These are phyloP conservation scores for Myotis findleyi DNA, from an alignment of 2,797 vertebrate genomes.

Conservation along the genomic window DNA sequence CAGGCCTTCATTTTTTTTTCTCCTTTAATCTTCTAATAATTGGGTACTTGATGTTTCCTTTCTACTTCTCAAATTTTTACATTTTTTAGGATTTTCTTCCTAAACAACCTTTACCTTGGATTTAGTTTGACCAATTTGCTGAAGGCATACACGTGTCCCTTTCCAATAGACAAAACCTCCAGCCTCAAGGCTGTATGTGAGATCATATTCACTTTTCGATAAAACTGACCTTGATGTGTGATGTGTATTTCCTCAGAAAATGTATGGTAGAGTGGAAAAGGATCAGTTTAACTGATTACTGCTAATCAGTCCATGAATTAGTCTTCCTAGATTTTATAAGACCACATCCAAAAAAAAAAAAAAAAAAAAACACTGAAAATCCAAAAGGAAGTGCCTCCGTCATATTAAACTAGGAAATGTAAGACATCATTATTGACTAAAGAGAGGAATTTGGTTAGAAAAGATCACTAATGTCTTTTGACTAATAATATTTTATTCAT, in stretches of 20 bases:
- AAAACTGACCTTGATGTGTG: background rate
- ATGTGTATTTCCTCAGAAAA: background rate
- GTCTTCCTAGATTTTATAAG: too few relatives aligned
- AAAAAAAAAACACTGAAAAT: too few relatives aligned
- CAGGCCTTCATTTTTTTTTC: background rate
- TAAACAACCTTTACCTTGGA: background rate
- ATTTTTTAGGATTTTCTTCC: background rate
- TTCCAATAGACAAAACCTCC: background rate
- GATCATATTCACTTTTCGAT: background rate
- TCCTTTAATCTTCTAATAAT: background rate
- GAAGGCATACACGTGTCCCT: background rate
- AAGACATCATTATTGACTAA: too few relatives aligned
- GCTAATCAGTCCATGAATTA: too few relatives aligned
- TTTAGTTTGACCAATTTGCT: background rate
- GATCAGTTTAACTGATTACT: too few relatives aligned
- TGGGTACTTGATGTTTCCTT: background rate
- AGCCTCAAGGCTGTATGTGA: background rate
- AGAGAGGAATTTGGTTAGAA: too few relatives aligned
- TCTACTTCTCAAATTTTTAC: background rate
- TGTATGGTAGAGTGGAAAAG: too few relatives aligned
- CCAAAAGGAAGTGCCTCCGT: too few relatives aligned
- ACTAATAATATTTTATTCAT: too few relatives aligned
- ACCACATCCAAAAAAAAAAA: too few relatives aligned
- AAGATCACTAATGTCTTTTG: too few relatives aligned
- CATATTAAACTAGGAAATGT: too few relatives aligned